Evolutionary conservation across 2,113 vertebrate genomes (phyloP).

Genomic region (Amphilophus citrinellus): DNA sequence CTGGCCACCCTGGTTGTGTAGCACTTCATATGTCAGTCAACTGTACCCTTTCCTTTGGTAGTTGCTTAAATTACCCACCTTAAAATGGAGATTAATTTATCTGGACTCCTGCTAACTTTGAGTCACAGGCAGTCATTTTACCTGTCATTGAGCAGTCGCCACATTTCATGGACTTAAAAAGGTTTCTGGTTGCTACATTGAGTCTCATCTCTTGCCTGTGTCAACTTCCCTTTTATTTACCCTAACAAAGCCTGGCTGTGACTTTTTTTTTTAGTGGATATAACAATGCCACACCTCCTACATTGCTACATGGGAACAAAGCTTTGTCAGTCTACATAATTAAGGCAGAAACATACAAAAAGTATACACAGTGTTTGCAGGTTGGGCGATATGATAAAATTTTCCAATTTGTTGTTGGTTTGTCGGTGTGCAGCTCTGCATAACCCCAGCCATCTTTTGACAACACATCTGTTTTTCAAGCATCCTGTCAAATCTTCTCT

Average conservation of each 20-base stretch:
- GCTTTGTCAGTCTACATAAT: not conserved
- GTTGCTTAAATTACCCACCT: slow-evolving; percentile 1
- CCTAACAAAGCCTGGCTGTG: not conserved
- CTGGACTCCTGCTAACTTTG: not conserved
- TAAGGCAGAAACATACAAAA: not conserved
- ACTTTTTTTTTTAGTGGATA: not conserved
- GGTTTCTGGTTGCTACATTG: not conserved
- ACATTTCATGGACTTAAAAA: not conserved
- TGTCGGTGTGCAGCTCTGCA: not conserved
- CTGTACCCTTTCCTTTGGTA: not conserved
- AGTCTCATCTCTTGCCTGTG: accelerated
- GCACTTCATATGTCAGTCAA: not conserved
- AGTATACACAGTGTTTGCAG: not conserved
- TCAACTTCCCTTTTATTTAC: not conserved
- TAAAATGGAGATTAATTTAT: not conserved
- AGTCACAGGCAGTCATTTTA: not conserved
- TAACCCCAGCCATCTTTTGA: not conserved
- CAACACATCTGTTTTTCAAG: not conserved
- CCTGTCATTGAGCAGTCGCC: not conserved
- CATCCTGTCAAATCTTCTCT: not conserved
- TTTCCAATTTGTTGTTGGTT: not conserved
- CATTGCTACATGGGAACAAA: not conserved
- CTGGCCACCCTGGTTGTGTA: not conserved
- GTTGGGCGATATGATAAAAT: not conserved
- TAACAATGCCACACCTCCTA: not conserved